phyloP scores from a whole-genome alignment of 2,797 vertebrate genomes.

The Trachurus trachurus region DNA sequence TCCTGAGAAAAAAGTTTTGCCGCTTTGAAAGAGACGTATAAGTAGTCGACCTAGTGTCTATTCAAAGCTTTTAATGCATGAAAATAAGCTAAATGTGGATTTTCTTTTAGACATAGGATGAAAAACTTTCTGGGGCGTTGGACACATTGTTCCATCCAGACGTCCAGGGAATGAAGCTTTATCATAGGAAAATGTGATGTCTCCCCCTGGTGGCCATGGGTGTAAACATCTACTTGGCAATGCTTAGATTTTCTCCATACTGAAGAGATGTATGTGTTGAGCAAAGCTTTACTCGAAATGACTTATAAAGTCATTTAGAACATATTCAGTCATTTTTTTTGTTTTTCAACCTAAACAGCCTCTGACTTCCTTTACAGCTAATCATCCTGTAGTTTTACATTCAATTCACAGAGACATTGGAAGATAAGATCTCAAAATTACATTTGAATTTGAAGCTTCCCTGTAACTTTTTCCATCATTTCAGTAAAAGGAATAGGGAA shows the following conservation, averaged over 20 bases:
- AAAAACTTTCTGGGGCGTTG: conserved; percentile 85
- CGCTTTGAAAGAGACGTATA: conserved; percentile 55
- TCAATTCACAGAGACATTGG: neutral
- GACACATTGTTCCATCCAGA: conserved; percentile 84
- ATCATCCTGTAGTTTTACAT: neutral
- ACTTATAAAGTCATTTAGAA: neutral
- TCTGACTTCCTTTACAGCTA: neutral
- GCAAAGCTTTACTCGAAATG: neutral
- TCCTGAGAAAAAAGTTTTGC: conserved; percentile 57
- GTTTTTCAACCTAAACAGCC: neutral
- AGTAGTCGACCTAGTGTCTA: conserved; percentile 24
- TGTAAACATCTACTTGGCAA: conserved; percentile 49
- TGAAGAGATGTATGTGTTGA: neutral
- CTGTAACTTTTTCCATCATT: neutral
- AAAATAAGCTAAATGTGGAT: conserved; percentile 41
- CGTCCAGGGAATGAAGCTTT: conserved; percentile 65
- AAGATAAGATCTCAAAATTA: neutral
- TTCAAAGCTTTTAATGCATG: conserved; percentile 45
- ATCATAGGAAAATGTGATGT: conserved; percentile 57
- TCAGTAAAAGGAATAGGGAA: neutral
- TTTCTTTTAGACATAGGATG: conserved; percentile 58
- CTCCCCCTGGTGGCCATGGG: conserved; percentile 81
- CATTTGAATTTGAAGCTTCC: neutral
- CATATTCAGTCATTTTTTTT: neutral
- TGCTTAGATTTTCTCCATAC: neutral